A percentile compares a stretch with the other conserved stretches of the same genome.
phyloP scores from a whole-genome alignment of 2,113 vertebrate species.

The Boleophthalmus pectinirostris region DNA sequence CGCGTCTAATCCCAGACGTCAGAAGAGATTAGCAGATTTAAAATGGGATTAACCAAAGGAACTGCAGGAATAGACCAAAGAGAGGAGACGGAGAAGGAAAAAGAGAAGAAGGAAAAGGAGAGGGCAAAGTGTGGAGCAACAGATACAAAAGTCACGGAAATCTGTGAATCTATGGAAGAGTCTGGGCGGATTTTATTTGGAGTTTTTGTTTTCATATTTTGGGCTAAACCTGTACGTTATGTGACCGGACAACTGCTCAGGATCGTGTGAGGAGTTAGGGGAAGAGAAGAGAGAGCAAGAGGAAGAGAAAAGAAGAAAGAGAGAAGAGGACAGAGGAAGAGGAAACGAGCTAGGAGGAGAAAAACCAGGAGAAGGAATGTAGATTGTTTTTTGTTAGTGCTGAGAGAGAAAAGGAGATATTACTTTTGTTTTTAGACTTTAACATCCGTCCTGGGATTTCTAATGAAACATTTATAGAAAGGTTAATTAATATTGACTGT shows the following conservation, averaged over 20 bases:
- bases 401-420: too few species aligned
- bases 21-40: conserved; percentile 65
- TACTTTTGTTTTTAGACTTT: too few species aligned
- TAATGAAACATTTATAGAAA: too few species aligned
- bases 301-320: background rate
- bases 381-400: too few species aligned
- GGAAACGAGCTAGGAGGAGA: too few species aligned
- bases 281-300: background rate
- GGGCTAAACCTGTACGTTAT: background rate
- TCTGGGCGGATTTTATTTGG: background rate
- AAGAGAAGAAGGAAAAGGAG: too few species aligned
- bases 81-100: background rate
- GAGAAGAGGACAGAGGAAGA: too few species aligned
- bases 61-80: conserved; percentile 13
- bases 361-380: too few species aligned
- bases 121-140: background rate
- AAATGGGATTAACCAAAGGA: conserved; percentile 64
- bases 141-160: background rate
- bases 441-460: too few species aligned
- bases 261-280: conserved; percentile 1
- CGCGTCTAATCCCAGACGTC: conserved; percentile 51
- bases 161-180: conserved; percentile 27
- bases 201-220: conserved; percentile 8
- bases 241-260: background rate
- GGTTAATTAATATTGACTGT: too few species aligned